Evolutionary conservation across 2,888 invertebrate genomes (phyloP).

Genomic region (Campopleginae sp.): DNA sequence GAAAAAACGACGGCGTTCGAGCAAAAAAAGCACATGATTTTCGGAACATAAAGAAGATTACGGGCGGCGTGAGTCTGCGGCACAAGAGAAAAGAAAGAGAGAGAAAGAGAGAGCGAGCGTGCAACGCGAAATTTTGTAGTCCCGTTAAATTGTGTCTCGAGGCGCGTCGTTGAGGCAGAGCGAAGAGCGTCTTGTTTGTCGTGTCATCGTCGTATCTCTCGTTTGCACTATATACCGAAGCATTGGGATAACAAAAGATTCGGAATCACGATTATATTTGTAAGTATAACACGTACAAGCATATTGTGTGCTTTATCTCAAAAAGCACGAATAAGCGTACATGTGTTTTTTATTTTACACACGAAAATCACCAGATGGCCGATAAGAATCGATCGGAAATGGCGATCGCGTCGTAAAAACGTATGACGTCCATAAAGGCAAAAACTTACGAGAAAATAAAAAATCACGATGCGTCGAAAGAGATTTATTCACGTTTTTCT

Average conservation of each 20-base stretch:
- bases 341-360: not conserved
- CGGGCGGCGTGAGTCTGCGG: not conserved
- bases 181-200: conserved; percentile 56
- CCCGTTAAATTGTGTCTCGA: conserved; percentile 57
- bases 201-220: conserved; percentile 45
- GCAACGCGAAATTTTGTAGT: conserved; percentile 48
- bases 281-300: not conserved
- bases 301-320: not conserved
- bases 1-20: too few species aligned
- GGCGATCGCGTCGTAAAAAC: not conserved
- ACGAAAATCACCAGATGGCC: not conserved
- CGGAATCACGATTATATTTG: conserved; percentile 42
- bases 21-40: conserved; percentile 1
- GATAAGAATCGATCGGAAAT: not conserved
- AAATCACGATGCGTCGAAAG: not conserved
- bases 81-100: not conserved
- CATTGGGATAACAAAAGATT: conserved; percentile 18
- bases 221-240: conserved; percentile 27
- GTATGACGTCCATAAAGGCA: not conserved
- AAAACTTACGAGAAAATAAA: not conserved
- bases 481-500: not conserved
- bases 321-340: not conserved
- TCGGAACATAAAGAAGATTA: not conserved
- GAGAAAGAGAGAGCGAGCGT: conserved; percentile 3
- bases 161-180: conserved; percentile 2